These are phyloP conservation scores for Meandrusa payeni DNA, from an alignment of 2,888 invertebrate species.

Conservation along the genomic window DNA sequence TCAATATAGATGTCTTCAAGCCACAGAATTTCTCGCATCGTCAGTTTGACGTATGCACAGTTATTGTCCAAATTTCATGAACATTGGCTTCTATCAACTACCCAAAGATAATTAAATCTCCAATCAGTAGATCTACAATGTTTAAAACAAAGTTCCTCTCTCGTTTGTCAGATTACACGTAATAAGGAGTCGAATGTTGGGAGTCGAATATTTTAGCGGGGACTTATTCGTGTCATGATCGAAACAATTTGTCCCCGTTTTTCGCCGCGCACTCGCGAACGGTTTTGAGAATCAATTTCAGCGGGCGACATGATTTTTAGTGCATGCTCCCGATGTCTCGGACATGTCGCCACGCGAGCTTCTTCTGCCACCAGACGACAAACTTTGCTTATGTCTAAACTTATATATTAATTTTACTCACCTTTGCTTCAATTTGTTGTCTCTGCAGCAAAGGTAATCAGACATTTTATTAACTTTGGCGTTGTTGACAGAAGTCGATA, in stretches of 20 bases:
- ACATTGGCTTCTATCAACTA: no score
- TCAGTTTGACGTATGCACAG: no score
- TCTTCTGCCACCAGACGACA: conserved; percentile 19
- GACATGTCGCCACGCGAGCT: conserved; percentile 13
- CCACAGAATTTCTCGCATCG: no score
- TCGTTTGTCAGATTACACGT: conserved; percentile 1
- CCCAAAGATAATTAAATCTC: no score
- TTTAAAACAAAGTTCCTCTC: not conserved
- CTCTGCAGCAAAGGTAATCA: no score
- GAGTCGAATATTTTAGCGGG: conserved; percentile 33
- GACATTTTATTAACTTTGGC: no score
- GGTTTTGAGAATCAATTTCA: conserved; percentile 41
- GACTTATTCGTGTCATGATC: conserved; percentile 35
- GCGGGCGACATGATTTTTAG: conserved; percentile 17
- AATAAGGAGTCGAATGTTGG: conserved; percentile 30
- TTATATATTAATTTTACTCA: not conserved
- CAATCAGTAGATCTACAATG: no score
- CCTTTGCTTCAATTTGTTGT: no score
- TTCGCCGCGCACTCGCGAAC: conserved; percentile 39
- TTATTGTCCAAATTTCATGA: no score
- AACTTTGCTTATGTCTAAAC: not conserved
- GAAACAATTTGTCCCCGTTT: conserved; percentile 43
- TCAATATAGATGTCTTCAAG: no score
- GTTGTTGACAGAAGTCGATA: no score
- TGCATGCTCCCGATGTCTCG: conserved; percentile 13